phyloP scores from a whole-genome alignment of 2,888 invertebrate species.

The Scaptomyza reducta region DNA sequence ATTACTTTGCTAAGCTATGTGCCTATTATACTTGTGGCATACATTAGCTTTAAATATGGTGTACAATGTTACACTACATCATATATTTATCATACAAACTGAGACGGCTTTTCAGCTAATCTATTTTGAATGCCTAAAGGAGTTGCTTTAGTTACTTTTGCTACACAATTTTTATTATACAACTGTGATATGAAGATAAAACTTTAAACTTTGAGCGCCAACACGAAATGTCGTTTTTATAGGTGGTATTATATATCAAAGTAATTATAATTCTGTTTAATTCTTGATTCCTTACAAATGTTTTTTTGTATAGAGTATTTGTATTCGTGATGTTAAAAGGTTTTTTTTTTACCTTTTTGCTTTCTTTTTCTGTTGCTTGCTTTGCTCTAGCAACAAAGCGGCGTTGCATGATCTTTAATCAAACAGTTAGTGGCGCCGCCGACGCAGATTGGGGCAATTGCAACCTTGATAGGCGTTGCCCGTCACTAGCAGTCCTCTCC shows the following conservation, averaged over 20 bases:
- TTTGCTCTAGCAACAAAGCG: slow-evolving; percentile 9
- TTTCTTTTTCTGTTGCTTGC: slow-evolving; percentile 8
- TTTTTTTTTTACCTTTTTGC: slow-evolving; percentile 9
- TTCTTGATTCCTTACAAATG: neutral
- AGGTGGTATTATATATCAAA: neutral
- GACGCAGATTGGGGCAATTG: slow-evolving; percentile 67
- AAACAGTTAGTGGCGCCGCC: slow-evolving; percentile 73
- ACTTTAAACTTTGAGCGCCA: too few species aligned
- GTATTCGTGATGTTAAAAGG: neutral
- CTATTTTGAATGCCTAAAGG: neutral
- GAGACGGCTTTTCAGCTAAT: neutral
- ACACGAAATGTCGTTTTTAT: too few species aligned
- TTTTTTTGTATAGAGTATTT: slow-evolving; percentile 17
- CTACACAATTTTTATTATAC: too few species aligned
- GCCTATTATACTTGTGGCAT: neutral
- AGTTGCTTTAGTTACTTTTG: too few species aligned
- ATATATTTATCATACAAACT: neutral
- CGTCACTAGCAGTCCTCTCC: slow-evolving; percentile 9
- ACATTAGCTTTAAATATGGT: neutral
- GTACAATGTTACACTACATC: neutral
- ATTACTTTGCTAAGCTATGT: neutral
- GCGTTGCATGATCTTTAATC: slow-evolving; percentile 64
- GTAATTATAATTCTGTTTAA: neutral
- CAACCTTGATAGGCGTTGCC: slow-evolving; percentile 72
- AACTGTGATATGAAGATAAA: too few species aligned